Percentiles rank a stretch among this genome's conserved stretches.
phyloP scores from a whole-genome alignment of 2,888 invertebrate species.

The Anaspis maculata region DNA sequence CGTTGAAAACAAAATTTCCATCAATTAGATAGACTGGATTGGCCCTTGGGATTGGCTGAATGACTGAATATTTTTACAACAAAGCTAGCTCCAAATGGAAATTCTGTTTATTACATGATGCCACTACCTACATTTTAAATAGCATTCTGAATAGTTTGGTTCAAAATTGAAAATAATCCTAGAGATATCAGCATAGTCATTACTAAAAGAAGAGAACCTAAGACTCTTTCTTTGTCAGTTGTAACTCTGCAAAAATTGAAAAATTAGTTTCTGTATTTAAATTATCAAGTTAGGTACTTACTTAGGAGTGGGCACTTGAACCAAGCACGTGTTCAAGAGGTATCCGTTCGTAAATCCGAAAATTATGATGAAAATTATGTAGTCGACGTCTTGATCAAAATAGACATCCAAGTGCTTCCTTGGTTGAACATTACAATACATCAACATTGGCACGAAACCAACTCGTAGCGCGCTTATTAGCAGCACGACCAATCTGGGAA shows the following conservation, averaged over 20 bases:
- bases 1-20: too few species aligned
- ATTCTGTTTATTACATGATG: too few species aligned
- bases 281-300: constrained; percentile 37
- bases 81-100: too few species aligned
- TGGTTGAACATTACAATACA: constrained; percentile 81
- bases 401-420: constrained; percentile 65
- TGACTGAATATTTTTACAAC: too few species aligned
- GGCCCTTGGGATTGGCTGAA: too few species aligned
- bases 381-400: constrained; percentile 68
- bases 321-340: constrained; percentile 74
- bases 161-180: too few species aligned
- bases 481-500: constrained; percentile 56
- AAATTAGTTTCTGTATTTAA: constrained; percentile 1
- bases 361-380: constrained; percentile 63
- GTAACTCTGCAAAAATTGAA: constrained; percentile 6
- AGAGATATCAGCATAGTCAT: too few species aligned
- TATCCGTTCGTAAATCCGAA: constrained; percentile 86
- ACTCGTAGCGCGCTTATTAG: constrained; percentile 55
- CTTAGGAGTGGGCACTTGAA: constrained; percentile 64
- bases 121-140: too few species aligned
- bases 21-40: too few species aligned
- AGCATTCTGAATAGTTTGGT: too few species aligned
- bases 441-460: constrained; percentile 68
- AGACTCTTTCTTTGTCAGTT: constrained; percentile 4
- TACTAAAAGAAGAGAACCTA: too few species aligned